phyloP scores from a whole-genome alignment of 2,797 vertebrate genomes.

The Pantherophis vulpinus region DNA sequence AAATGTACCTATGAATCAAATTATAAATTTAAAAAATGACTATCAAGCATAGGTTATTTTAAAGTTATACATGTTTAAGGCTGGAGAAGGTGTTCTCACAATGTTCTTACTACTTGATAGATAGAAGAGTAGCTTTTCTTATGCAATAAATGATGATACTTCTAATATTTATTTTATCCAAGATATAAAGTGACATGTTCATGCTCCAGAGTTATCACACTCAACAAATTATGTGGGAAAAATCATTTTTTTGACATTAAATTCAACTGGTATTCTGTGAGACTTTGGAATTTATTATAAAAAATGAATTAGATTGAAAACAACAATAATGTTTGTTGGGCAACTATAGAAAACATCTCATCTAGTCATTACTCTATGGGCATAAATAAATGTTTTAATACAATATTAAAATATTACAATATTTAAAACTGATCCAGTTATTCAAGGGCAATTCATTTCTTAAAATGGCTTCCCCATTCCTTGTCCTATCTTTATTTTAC shows the following conservation, averaged over 20 bases:
- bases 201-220: background rate
- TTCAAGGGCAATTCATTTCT: background rate
- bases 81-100: background rate
- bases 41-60: background rate
- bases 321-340: background rate
- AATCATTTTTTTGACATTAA: background rate
- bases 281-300: background rate
- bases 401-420: background rate
- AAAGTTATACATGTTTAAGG: background rate
- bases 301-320: background rate
- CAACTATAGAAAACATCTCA: background rate
- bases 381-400: background rate
- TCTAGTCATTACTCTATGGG: background rate
- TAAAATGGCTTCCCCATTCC: background rate
- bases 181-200: background rate
- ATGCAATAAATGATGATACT: background rate
- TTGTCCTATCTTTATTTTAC: background rate
- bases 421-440: background rate
- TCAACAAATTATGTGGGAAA: background rate
- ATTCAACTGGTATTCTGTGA: background rate
- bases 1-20: background rate
- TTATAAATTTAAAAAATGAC: background rate
- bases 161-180: background rate
- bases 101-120: background rate
- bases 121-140: background rate